Evolutionary conservation across 2,797 vertebrate species (phyloP).

Genomic region (Cyprinella venusta): DNA sequence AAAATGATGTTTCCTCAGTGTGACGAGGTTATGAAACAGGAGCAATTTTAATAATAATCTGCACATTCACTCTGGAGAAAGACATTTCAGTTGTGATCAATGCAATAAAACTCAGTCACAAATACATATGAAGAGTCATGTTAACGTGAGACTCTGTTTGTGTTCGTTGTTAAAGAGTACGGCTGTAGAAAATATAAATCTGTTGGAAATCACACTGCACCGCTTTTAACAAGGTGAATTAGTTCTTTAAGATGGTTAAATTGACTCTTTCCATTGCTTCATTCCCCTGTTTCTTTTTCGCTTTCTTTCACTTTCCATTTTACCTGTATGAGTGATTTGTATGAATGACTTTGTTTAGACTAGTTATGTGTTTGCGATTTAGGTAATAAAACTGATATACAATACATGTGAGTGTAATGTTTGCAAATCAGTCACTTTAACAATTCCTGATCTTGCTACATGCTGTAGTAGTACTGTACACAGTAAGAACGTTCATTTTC

Average conservation of each 20-base stretch:
- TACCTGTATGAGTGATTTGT: background rate
- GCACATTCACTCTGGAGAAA: background rate
- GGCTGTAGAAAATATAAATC: background rate
- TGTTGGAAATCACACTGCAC: background rate
- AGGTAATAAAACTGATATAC: background rate
- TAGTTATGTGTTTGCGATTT: background rate
- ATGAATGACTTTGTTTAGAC: background rate
- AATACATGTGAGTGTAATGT: background rate
- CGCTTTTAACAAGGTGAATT: background rate
- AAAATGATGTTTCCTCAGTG: background rate
- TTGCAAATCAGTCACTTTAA: background rate
- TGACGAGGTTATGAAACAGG: background rate
- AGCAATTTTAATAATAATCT: background rate
- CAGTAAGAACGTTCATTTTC: too few species aligned
- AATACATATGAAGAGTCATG: background rate
- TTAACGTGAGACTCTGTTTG: background rate
- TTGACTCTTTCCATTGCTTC: background rate
- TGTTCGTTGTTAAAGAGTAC: background rate
- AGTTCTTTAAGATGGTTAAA: background rate
- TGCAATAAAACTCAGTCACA: background rate
- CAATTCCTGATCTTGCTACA: background rate
- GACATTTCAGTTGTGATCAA: background rate
- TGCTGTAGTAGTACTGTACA: background rate
- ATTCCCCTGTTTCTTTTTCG: background rate
- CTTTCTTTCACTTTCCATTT: too few species aligned